Percentiles rank a stretch among this genome's conserved stretches.
Conservation (phyloP, 2,888 invertebrate genomes). For the Polydrusus tereticollis region DNA sequence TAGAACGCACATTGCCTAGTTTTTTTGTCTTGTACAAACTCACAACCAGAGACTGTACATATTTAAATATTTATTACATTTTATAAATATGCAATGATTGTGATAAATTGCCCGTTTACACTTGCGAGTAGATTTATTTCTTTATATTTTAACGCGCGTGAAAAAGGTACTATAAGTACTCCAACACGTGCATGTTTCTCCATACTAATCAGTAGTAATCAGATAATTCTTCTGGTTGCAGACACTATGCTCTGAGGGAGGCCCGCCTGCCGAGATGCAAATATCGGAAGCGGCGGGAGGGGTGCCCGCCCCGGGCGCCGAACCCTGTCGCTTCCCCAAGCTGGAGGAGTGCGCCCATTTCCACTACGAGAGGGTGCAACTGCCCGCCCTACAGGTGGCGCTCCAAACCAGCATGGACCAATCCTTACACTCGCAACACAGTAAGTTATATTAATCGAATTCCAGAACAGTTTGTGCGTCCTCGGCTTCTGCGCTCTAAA, state of each 20-base stretch:
- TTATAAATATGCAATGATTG: neutral
- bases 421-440: conserved; percentile 67
- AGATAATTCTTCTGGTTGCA: conserved; percentile 52
- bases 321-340: conserved; percentile 81
- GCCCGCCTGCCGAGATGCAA: conserved; percentile 61
- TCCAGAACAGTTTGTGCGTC: neutral
- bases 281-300: conserved; percentile 64
- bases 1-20: conserved; percentile 33
- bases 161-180: too few species aligned
- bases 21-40: conserved; percentile 11
- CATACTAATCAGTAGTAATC: neutral
- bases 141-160: too few species aligned
- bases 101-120: neutral
- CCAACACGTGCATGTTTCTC: neutral
- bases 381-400: conserved; percentile 78
- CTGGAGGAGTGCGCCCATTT: conserved; percentile 98
- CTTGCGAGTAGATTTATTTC: too few species aligned
- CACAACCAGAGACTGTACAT: neutral
- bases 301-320: conserved; percentile 58
- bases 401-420: conserved; percentile 69
- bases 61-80: neutral
- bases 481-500: too few species aligned
- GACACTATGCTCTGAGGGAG: conserved; percentile 66
- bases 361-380: conserved; percentile 94
- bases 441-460: conserved; percentile 57